These are phyloP conservation scores for Aurelia aurita complex sp. Pacific DNA, from an alignment of 30 jellyfish, hydroid and myxozoan genomes.

Conservation along the genomic window DNA sequence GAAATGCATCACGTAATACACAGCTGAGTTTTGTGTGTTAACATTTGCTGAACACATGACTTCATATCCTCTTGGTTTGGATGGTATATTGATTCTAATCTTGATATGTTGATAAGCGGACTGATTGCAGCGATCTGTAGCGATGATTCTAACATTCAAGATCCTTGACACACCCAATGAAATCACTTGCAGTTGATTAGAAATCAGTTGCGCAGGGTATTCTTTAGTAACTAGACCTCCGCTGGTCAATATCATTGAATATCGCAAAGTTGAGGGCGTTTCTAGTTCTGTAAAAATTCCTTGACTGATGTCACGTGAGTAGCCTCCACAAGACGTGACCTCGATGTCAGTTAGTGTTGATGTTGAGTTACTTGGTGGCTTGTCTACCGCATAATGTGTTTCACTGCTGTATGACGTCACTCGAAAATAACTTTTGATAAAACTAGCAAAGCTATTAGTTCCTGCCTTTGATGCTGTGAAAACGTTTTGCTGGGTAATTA, in stretches of 20 bases:
- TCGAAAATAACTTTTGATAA: constrained; percentile 27
- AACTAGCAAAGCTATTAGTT: constrained; percentile 46
- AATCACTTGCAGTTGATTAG: constrained; percentile 15
- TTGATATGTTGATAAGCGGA: constrained; percentile 18
- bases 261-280: constrained; percentile 1
- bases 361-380: constrained; percentile 44
- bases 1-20: constrained; percentile 33
- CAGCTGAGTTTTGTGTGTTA: constrained; percentile 8
- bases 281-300: constrained; percentile 7
- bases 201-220: constrained; percentile 25
- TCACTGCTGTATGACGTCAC: constrained; percentile 38
- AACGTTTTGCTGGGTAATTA: constrained; percentile 9
- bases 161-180: constrained; percentile 26
- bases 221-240: constrained; percentile 13
- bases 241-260: constrained; percentile 16
- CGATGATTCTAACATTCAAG: constrained; percentile 27
- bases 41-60: constrained; percentile 20
- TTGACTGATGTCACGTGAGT: constrained; percentile 30
- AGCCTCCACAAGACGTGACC: constrained; percentile 64
- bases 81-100: constrained; percentile 15
- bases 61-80: constrained; percentile 26
- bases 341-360: constrained; percentile 30
- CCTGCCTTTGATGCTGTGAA: constrained; percentile 19
- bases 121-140: constrained; percentile 58
- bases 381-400: constrained; percentile 20